Evolutionary conservation across 2,888 invertebrate genomes (phyloP), one percentile per base, ranked within the genome.

Genomic region (Drosophila paracracens): DNA sequence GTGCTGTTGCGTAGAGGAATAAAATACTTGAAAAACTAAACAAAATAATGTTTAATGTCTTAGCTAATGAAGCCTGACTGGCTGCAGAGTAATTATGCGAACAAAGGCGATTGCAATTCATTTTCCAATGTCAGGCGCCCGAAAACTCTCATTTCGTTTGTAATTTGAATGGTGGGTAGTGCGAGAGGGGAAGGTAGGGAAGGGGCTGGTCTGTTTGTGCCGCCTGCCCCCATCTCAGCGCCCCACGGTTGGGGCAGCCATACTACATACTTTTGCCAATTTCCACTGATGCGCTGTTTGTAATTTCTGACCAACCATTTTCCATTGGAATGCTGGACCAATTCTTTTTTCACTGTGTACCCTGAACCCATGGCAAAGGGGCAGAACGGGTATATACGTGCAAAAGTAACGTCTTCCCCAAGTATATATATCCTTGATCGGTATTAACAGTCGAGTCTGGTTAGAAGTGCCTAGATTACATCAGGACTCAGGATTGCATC

Each of bases 241-340:
- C 29, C 51, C 2, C 50, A 27, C 33, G 33, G 33, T 11, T 33
- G 33, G 10, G 33, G 13, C 21, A 61, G 61, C 64, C 16, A 18
- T 50, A 6, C 36, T 8, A 29, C 67, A 67, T 38, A 63, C 68
- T 62, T 68, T 65, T 56, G 72, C 62, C 81, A 76, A 81, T 78
- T 81, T 82, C 46, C 79, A 79, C 71, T 72, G 68, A 79, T 77
- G 73, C 59, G 73, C 71, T 81, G 88, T 89, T 85, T 85, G 84
- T 85, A 87, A 89, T 81, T 85, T 85, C 79, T 81, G 88, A 73
- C 82, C 88, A 75, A 87, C 82, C 89, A 84, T 87, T 85, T 84
- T 83, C 82, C 89, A 85, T 84, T 83, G 81, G 87, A 75, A 78
- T 82, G 76, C 79, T 82, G 74, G 81, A 75, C 81, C 89, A 78